Evolutionary conservation across 1,140 invertebrate genomes (phyloP).

Genomic region (Drosophila rufa): DNA sequence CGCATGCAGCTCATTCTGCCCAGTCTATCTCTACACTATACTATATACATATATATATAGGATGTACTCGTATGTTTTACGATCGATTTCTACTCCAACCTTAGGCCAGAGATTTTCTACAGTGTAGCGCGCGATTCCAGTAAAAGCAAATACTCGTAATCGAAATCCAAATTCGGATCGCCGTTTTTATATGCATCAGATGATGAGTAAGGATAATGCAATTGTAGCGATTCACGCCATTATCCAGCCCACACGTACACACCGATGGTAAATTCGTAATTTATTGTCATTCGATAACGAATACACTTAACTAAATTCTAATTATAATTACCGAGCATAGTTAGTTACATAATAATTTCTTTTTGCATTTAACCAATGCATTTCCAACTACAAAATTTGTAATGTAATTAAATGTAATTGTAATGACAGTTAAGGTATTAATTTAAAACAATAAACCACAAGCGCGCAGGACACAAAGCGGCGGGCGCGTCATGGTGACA

Average conservation of each 20-base stretch:
- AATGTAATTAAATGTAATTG: slow-evolving; percentile 79
- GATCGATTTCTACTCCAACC: slow-evolving; percentile 57
- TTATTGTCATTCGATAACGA: slow-evolving; percentile 72
- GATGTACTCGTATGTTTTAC: slow-evolving; percentile 58
- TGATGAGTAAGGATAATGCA: slow-evolving; percentile 32
- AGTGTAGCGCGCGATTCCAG: slow-evolving; percentile 54
- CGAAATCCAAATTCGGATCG: slow-evolving; percentile 23
- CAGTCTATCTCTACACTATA: slow-evolving; percentile 14
- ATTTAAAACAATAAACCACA: slow-evolving; percentile 55
- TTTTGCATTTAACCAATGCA: slow-evolving; percentile 81
- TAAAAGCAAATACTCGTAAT: slow-evolving; percentile 12
- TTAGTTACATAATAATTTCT: slow-evolving; percentile 71
- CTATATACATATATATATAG: slow-evolving; percentile 32
- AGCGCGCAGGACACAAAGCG: slow-evolving; percentile 19
- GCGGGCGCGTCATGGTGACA: slow-evolving; percentile 29
- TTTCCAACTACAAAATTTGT: slow-evolving; percentile 71
- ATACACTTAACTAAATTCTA: slow-evolving; percentile 62
- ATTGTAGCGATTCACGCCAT: slow-evolving; percentile 27
- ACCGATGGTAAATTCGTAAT: slow-evolving; percentile 52
- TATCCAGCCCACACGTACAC: slow-evolving; percentile 15
- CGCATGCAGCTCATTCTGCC: slow-evolving; percentile 53
- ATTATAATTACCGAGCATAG: slow-evolving; percentile 57
- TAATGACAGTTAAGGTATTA: slow-evolving; percentile 57
- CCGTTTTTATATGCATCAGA: slow-evolving; percentile 51
- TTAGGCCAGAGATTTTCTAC: slow-evolving; percentile 66